Base-by-base conservation (phyloP, 2,888 invertebrate genomes). In the Beris chalybata region DNA sequence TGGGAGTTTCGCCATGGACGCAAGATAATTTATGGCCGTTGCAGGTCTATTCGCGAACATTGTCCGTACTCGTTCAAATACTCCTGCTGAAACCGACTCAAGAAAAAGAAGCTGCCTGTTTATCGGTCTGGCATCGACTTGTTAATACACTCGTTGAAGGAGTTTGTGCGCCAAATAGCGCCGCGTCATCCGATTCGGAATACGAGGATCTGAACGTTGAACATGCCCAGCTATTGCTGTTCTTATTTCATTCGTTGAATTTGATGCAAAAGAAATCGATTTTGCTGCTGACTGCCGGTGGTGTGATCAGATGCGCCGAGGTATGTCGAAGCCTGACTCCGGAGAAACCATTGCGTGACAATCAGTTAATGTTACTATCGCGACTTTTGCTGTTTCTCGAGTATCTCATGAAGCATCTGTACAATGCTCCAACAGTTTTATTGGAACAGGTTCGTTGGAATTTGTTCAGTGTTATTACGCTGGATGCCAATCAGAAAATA, bases 211-310 rank as follows among this genome's bases (percentile, higher is more conserved):
- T 97, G 68, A 97, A 97, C 79, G 94, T 97, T 58, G 97, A 97
- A 78, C 97, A 97, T 80, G 92, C 95, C 0, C 97, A 97, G 79
- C 84, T 97, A 45, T 81, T 97, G 70, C 85, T 97, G 7, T 97
- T 97, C 78, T 83, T 97, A 11, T 97, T 97, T 81, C 97, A 97
- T 80, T 94, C 95, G 0, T 82, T 97, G 68, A 95, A 95, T 74
- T 83, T 97, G 69, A 95, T 96, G 93, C 95, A 97, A 81, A 97
- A 97, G 82, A 97, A 97, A 79, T 91, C 93, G 2, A 92, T 97
- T 1, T 83, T 97, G 45, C 84, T 97, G 7, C 84, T 91, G 73
- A 90, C 92, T 43, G 90, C 92, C 2, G 90, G 91, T 70, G 92
- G 88, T 4, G 86, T 89, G 5, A 85, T 89, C 65, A 82, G 87